Conservation (phyloP, 2,113 vertebrate species). For the Benitochromis conjunctus region DNA sequence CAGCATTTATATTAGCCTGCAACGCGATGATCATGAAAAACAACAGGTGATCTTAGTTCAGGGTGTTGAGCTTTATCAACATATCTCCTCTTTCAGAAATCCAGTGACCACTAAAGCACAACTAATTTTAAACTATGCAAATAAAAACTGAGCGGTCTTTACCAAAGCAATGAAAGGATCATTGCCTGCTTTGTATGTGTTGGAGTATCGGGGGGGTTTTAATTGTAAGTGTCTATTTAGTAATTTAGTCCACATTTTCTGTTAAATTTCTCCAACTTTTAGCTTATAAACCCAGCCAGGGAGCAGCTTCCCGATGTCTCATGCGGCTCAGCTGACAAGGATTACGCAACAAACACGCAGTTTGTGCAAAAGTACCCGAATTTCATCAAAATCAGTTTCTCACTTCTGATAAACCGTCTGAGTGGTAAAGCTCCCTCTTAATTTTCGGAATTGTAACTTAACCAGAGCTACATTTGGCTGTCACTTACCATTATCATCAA, state of each 20-base stretch:
- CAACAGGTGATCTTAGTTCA: neutral
- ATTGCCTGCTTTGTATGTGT: neutral
- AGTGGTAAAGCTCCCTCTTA: neutral
- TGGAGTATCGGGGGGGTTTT: neutral
- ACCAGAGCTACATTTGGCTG: neutral
- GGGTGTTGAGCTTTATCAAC: neutral
- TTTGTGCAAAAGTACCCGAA: neutral
- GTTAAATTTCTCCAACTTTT: neutral
- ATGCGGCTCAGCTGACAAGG: neutral
- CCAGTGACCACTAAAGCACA: neutral
- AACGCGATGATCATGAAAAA: neutral
- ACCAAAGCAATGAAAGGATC: neutral
- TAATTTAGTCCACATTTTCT: neutral
- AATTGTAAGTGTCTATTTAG: neutral
- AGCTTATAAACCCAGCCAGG: neutral
- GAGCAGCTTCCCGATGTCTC: neutral
- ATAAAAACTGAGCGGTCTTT: neutral
- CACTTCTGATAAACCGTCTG: neutral
- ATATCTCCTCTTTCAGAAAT: neutral
- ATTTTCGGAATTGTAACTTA: neutral
- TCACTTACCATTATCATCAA: constrained; percentile 71
- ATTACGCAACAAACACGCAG: constrained; percentile 22
- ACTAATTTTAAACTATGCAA: neutral
- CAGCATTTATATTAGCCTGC: neutral
- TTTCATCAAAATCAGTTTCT: neutral